Evolutionary conservation across 2,888 invertebrate species (phyloP), one percentile per base, ranked within the genome.

Genomic region (Spodoptera exigua): DNA sequence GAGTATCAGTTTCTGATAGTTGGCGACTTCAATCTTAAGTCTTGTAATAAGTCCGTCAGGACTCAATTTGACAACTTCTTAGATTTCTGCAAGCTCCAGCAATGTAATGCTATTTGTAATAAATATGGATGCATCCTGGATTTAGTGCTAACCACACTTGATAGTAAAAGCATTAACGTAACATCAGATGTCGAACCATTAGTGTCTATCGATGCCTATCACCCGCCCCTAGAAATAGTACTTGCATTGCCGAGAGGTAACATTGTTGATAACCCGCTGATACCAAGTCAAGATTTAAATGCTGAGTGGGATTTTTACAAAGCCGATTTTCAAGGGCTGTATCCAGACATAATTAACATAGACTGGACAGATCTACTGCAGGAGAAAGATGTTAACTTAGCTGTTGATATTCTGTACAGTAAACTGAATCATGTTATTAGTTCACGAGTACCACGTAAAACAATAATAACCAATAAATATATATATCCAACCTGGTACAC

Each of bases 91-190:
- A 44, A 44, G 17, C 10, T 57, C 4, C 12, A 17, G 1, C 57
- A 57, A 35, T 44, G 37, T 49, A 49, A 57, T 57, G 32, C 37
- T 18, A 7, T 49, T 44, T 32, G 32, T 34, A 49, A 57, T 12
- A 16, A 49, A 39, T 37, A 57, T 57, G 55, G 47, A n/a, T n/a
- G 18, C 55, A 47, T 47, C 35, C 41, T 55, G 55, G 55, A 55
- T 27, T 14, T 55, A 1, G 14, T 47, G 4, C 21, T 55, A 21
- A 35, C 55, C 2, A 55, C 12, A 21, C n/a, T 40, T 17, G 37
- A 37, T n/a, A 10, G 12, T 13, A 16, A 7, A 14, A 14, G 11
- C 3, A 16, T 14, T 13, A 17, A 5, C 39, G 49, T 57, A 17
- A 16, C 27, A 10, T 36, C 41, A 1, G 41, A 41, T 27, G 39